These are phyloP conservation scores for Scrobipalpa costella DNA, from an alignment of 2,888 invertebrate genomes.

Conservation along the genomic window DNA sequence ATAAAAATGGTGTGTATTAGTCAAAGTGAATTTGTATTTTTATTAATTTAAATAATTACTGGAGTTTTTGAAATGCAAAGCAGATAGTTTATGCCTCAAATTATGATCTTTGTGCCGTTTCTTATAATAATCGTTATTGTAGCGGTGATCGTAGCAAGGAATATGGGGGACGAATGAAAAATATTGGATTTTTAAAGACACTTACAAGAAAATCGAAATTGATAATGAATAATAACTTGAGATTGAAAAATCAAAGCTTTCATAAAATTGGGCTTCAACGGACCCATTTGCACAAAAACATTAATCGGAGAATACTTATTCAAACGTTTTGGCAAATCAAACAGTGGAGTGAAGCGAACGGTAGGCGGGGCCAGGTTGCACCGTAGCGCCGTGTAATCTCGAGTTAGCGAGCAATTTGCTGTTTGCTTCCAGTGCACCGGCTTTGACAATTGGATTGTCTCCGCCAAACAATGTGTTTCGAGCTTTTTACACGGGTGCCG, in stretches of 20 bases:
- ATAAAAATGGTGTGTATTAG: too few species aligned
- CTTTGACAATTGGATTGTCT: slow-evolving; percentile 60
- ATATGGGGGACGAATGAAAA: too few species aligned
- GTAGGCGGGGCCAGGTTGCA: slow-evolving; percentile 33
- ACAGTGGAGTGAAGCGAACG: slow-evolving; percentile 18
- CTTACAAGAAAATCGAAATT: too few species aligned
- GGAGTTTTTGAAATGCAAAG: not conserved
- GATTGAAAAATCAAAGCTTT: not conserved
- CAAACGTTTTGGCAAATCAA: slow-evolving; percentile 10
- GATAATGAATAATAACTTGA: too few species aligned
- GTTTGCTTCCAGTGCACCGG: slow-evolving; percentile 65
- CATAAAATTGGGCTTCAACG: not conserved
- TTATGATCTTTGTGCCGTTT: slow-evolving; percentile 2
- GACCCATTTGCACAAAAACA: not conserved
- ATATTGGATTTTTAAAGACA: too few species aligned
- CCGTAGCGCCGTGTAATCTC: slow-evolving; percentile 62
- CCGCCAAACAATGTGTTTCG: slow-evolving; percentile 33
- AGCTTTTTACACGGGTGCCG: slow-evolving; percentile 22
- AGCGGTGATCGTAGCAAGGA: not conserved
- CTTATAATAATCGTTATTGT: not conserved
- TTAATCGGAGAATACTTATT: not conserved
- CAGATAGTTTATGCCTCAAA: not conserved
- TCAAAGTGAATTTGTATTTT: not conserved
- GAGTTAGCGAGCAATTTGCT: slow-evolving; percentile 73
- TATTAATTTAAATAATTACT: not conserved